Evolutionary conservation across 2,113 vertebrate genomes (phyloP).

Genomic region (Sisor rabdophorus): DNA sequence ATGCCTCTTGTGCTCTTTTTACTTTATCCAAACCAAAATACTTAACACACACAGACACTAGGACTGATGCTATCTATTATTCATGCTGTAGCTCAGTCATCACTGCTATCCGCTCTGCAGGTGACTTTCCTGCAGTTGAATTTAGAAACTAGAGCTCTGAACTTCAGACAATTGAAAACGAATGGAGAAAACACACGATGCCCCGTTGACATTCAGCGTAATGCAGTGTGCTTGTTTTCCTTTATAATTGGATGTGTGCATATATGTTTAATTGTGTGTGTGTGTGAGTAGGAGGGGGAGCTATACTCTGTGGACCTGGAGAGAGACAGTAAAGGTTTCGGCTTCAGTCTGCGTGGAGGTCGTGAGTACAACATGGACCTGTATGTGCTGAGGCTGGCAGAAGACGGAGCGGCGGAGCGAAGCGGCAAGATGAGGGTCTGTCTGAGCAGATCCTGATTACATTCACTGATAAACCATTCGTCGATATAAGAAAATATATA

Average conservation of each 20-base stretch:
- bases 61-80: conserved; percentile 63
- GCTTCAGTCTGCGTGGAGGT: conserved; percentile 95
- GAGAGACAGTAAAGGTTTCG: conserved; percentile 96
- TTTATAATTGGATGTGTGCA: conserved; percentile 25
- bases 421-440: conserved; percentile 96
- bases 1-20: conserved; percentile 10
- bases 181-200: not conserved
- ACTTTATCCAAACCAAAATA: conserved; percentile 37
- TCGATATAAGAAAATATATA: no score
- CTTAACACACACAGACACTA: conserved; percentile 40
- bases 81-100: conserved; percentile 54
- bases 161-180: conserved; percentile 41
- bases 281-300: conserved; percentile 78
- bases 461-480: not conserved
- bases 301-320: conserved; percentile 96
- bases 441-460: not conserved
- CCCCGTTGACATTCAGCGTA: conserved; percentile 39
- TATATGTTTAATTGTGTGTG: conserved; percentile 24
- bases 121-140: conserved; percentile 62
- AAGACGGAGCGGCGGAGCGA: conserved; percentile 92
- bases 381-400: conserved; percentile 92
- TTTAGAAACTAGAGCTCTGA: conserved; percentile 51
- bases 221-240: conserved; percentile 22
- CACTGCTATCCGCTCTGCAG: conserved; percentile 45
- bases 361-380: conserved; percentile 99